Evolutionary conservation across 1,140 invertebrate species (phyloP).

Genomic region (Apis mellifera): Amel_HAv3.1 CM009945.2:5600501-5601000

Average conservation of each 20-base stretch:
- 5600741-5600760: too few species aligned
- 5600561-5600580: conserved; percentile 60
- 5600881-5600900: conserved; percentile 26
- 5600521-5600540: background rate
- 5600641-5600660: too few species aligned
- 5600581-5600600: background rate
- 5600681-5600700: too few species aligned
- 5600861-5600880: conserved; percentile 38
- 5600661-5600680: too few species aligned
- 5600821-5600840: background rate
- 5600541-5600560: conserved; percentile 32
- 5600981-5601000: conserved; percentile 43
- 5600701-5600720: too few species aligned
- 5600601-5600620: too few species aligned
- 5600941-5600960: conserved; percentile 31
- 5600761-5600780: too few species aligned
- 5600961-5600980: conserved; percentile 34
- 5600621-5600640: conserved; percentile 16
- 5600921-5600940: conserved; percentile 39
- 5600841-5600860: conserved; percentile 8
- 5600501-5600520: background rate
- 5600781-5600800: too few species aligned
- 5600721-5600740: too few species aligned
- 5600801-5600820: too few species aligned
- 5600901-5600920: conserved; percentile 41